A percentile compares a stretch with the other conserved stretches of the same genome.
Conservation (phyloP, 2,113 vertebrate species). For the Kobus ellipsiprymnus region DNA sequence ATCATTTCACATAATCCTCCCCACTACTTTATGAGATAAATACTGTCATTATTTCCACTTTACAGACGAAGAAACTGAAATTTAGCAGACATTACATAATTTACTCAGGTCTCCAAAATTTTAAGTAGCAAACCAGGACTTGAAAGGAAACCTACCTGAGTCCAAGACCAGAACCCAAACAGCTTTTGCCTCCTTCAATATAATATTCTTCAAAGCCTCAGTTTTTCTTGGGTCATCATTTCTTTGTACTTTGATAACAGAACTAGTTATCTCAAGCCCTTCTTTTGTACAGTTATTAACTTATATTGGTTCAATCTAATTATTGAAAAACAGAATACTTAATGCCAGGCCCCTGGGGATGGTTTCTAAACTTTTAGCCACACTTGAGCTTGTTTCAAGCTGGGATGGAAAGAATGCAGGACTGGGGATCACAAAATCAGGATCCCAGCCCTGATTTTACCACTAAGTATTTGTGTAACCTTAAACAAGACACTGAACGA, state of each 20-base stretch:
- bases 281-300: background rate
- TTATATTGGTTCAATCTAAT: background rate
- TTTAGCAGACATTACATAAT: background rate
- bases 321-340: background rate
- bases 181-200: background rate
- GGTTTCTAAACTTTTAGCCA: background rate
- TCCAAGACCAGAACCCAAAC: background rate
- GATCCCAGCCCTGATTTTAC: background rate
- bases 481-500: background rate
- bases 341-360: background rate
- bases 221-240: background rate
- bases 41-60: background rate
- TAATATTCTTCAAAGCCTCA: background rate
- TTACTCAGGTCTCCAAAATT: background rate
- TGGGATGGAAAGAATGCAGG: slow-evolving; percentile 8
- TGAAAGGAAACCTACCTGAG: background rate
- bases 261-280: background rate
- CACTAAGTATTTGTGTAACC: background rate
- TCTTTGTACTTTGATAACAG: background rate
- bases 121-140: background rate
- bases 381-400: background rate
- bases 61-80: background rate
- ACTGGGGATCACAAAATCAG: background rate
- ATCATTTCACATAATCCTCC: background rate
- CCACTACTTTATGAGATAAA: background rate